A percentile compares a stretch with the other conserved stretches of the same genome.
Conservation (phyloP, 2,888 invertebrate species). For the Aleiodes testaceus region DNA sequence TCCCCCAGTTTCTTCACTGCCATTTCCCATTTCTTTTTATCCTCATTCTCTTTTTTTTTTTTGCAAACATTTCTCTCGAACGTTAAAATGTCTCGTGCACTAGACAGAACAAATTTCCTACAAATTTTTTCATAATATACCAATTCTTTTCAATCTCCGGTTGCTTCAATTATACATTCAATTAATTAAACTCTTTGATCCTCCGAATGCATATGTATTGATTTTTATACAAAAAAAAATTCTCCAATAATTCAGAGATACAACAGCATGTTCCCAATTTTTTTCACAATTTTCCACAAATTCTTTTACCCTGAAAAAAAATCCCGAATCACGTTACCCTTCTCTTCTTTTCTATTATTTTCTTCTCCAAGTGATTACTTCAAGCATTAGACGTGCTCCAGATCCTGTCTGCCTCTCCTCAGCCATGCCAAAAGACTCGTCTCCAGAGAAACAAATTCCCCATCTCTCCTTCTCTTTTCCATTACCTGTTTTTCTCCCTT, state of each 20-base stretch:
- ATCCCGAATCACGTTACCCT: background rate
- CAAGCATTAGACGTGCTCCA: conserved; percentile 27
- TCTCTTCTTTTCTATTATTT: background rate
- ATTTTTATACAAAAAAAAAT: too few relatives aligned
- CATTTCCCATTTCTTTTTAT: conserved; percentile 35
- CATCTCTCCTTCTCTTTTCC: background rate
- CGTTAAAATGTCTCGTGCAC: conserved; percentile 1
- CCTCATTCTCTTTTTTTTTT: conserved; percentile 4
- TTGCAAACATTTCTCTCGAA: background rate
- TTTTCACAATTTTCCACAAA: background rate
- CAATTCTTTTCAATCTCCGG: background rate
- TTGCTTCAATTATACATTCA: background rate
- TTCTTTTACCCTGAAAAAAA: background rate
- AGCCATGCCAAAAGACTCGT: conserved; percentile 6
- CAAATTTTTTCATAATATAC: background rate
- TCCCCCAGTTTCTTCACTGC: conserved; percentile 3
- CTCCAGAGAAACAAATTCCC: conserved; percentile 11
- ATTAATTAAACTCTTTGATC: background rate
- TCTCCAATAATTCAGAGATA: too few relatives aligned
- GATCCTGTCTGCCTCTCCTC: conserved; percentile 12
- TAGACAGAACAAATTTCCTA: conserved; percentile 11
- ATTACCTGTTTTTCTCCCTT: background rate
- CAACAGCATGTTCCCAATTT: too few relatives aligned
- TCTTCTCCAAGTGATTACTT: conserved; percentile 14
- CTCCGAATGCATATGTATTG: too few relatives aligned